phyloP scores from a whole-genome alignment of 35 echinoderm and acorn worm species.

The Ptychodera flava region DNA sequence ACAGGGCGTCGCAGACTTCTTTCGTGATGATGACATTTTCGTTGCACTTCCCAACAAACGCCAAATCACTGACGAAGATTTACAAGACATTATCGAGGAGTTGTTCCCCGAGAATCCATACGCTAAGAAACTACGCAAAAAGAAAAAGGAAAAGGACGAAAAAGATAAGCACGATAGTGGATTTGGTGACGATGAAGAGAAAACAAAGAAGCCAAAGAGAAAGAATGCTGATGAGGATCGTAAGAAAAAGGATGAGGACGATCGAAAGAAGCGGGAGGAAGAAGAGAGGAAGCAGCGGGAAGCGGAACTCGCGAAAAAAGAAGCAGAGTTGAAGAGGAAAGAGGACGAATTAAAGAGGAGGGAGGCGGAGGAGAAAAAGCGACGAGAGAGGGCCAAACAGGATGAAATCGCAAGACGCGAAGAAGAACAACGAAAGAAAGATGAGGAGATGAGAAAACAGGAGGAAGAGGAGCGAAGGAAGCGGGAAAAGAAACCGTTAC shows the following conservation, averaged over 20 bases:
- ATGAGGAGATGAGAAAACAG: not conserved
- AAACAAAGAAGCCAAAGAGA: not conserved
- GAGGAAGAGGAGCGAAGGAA: constrained; percentile 2
- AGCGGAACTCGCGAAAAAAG: not conserved
- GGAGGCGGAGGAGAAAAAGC: not conserved
- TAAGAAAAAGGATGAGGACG: not conserved
- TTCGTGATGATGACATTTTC: constrained; percentile 62
- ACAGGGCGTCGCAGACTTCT: constrained; percentile 76
- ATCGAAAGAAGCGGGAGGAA: not conserved
- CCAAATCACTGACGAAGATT: constrained; percentile 43
- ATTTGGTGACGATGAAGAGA: not conserved
- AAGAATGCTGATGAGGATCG: not conserved
- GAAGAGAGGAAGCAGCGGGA: not conserved
- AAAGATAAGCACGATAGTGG: not conserved
- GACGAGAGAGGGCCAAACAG: not conserved
- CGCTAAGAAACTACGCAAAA: constrained; percentile 23
- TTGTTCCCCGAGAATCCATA: constrained; percentile 53
- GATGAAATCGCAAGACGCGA: not conserved
- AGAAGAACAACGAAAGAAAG: not conserved
- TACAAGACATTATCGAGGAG: constrained; percentile 69
- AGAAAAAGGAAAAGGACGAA: constrained; percentile 38
- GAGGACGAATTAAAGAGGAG: constrained; percentile 1
- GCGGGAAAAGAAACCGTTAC: not conserved
- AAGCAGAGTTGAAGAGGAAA: not conserved
- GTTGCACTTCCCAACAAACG: constrained; percentile 61